Base-by-base conservation (phyloP, 1,140 invertebrate genomes). In the Melipona quadrifasciata region DNA sequence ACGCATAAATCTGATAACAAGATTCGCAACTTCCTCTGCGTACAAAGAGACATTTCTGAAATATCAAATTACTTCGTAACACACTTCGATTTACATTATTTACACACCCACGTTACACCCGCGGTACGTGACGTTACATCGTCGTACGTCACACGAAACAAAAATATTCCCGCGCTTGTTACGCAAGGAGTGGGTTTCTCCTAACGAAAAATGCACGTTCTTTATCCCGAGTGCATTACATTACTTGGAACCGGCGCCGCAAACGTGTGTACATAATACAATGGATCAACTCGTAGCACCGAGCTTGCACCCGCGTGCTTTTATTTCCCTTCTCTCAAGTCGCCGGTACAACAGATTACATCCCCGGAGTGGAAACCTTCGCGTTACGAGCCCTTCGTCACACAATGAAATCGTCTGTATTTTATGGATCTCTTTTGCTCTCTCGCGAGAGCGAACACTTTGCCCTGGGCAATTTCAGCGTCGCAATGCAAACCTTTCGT, bases 201-300 rank as follows among this genome's bases (percentile, higher is more conserved):
- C 74, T 34, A 67, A 53, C 71, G 58, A 83, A 71, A 83, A 71
- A 78, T 34, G 55, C n/a, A 61, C 71, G 64, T 79, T 39, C 55
- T 58, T 83, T 61, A 83, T 83, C 75, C 75, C 10, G 75, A 78
- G 65, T 31, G 67, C 75, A 71, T 83, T 79, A 83, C 55, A 76
- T 21, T 51, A 70, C 82, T 71, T 53, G 72, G 31, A 82, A 76
- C 72, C 14, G 16, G 58, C 31, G 21, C n/a, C 55, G 3, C 5
- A 11, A 17, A 39, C 19, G 27, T 51, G 55, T 71, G 75, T 53
- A 70, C 51, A 58, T 53, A 79, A 24, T 55, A 79, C 76, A 61
- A 83, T 83, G 75, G 82, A 83, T 83, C 82, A 79, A 70, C 65
- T 31, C 53, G 55, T 68, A n/a, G 51, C 73, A n/a, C 16, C 16